Evolutionary conservation across 2,113 vertebrate species (phyloP), one percentile per base, ranked within the genome.

Genomic region (Campylomormyrus numenius): DNA sequence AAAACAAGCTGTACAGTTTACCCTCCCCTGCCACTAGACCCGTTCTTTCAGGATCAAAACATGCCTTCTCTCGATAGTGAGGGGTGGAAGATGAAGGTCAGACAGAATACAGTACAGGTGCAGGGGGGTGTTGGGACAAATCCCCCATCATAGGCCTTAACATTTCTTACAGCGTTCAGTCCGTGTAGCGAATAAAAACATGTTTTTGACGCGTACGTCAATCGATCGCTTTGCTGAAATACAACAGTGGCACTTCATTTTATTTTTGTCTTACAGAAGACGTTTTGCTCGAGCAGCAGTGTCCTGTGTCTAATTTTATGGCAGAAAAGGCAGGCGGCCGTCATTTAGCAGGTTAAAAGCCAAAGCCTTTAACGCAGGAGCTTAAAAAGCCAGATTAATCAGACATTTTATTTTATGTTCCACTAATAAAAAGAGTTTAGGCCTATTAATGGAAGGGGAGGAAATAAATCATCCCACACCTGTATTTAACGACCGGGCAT

Each of bases 1-100:
- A 88, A 91, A 92, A 85, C 87, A 88, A 90, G 89, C 90, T 87
- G 49, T 84, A 77, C 90, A 88, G 89, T 90, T 83, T 83, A 35
- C n/a, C 15, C 3, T 49, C 88, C 48, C 66, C 88, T 46, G 27
- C 46, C 66, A 58, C 85, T 39, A 50, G 48, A 77, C 27, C 86
- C 39, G 21, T 80, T 90, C 87, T 27, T 15, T 85, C 45, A 62
- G 90, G 77, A 90, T 89, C 89, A 91, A 49, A 87, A 89, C 89
- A 85, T 9, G n/a, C 87, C 80, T 85, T 88, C 84, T 48, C 39
- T 85, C 88, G 89, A 48, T 9, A 74, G 83, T 7, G 24, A 48
- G 53, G n/a, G 15, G 46, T 17, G 35, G 84, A 45, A 35, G 56
- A 66, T 19, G 58, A 46, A 13, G 58, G 49, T 58, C 21, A 52